Conservation (phyloP, 2,888 invertebrate genomes). For the Leucania comma region DNA sequence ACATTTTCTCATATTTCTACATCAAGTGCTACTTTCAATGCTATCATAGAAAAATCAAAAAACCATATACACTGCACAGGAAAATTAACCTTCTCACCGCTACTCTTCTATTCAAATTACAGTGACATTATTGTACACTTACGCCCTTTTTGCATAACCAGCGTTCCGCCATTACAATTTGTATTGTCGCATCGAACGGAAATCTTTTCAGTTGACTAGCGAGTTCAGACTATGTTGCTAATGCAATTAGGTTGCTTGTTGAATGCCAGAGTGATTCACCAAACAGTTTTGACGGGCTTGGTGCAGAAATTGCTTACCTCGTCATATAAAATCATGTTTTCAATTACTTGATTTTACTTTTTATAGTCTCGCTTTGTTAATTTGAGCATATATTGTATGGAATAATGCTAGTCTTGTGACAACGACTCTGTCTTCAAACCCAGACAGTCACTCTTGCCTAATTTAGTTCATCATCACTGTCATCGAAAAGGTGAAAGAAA, state of each 20-base stretch:
- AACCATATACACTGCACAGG: not conserved
- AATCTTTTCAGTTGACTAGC: conserved; percentile 52
- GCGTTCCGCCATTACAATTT: conserved; percentile 74
- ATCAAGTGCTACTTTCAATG: conserved; percentile 36
- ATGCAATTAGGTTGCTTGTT: conserved; percentile 25
- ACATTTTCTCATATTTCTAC: conserved; percentile 69
- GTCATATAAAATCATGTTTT: conserved; percentile 26
- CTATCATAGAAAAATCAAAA: conserved; percentile 14
- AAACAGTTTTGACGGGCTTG: conserved; percentile 22
- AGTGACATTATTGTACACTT: conserved; percentile 23
- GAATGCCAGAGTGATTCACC: conserved; percentile 8
- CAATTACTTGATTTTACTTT: not conserved
- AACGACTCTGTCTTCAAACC: no score
- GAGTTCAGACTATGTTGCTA: conserved; percentile 55
- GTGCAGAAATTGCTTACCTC: conserved; percentile 50
- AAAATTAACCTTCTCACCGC: not conserved
- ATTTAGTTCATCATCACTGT: no score
- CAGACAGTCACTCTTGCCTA: no score
- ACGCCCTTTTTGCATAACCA: conserved; percentile 56
- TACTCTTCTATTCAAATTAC: not conserved
- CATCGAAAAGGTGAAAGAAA: no score
- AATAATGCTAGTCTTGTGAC: no score
- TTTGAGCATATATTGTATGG: not conserved
- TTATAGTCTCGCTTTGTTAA: not conserved
- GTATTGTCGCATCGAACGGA: conserved; percentile 73